Base-by-base conservation (phyloP, 1,140 invertebrate species). In the Drosophila biarmipes region DNA sequence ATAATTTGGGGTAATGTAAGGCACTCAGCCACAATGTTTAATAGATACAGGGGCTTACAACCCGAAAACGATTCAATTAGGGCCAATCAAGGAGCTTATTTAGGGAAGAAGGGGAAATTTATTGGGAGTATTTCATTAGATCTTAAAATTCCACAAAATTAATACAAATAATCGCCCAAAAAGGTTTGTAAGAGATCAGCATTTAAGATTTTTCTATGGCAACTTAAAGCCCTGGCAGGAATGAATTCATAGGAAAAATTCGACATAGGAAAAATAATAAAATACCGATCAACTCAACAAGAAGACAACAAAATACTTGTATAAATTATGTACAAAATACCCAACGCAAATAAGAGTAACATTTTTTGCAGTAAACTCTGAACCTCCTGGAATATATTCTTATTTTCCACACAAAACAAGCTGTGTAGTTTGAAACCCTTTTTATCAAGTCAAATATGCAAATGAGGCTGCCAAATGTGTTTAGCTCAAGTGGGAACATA, bases 401-500 rank as follows among this genome's bases (percentile, higher is more conserved):
- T 15, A 31, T 11, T 64, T 1, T 8, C 1, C 17, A 38, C 24
- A 66, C n/a, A 42, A 53, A n/a, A 14, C 17, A 51, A 38, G 14
- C 45, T 63, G 21, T 31, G 57, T 42, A 27, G 45, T 29, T 46
- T 11, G 10, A n/a, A 69, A 66, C 24, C 63, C 64, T 69, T 71
- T 71, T 62, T 78, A 59, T 72, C 40, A 58, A 63, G 45, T 38
- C 53, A 40, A 80, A 75, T 71, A 80, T 80, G 78, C 37, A 80
- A 80, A 80, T 80, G 46, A 59, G 34, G 14, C 15, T 73, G 55
- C 58, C 78, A 80, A 63, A 80, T 64, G 78, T 64, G 51, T 40
- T 56, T 31, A 45, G 58, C 53, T 77, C 38, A 53, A 69, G 40
- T 61, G 49, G 43, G 19, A 74, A 64, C 72, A 74, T 52, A 74